A percentile compares a stretch with the other conserved stretches of the same genome.
phyloP scores from a whole-genome alignment of 2,113 vertebrate species.

The Kryptolebias marmoratus region DNA sequence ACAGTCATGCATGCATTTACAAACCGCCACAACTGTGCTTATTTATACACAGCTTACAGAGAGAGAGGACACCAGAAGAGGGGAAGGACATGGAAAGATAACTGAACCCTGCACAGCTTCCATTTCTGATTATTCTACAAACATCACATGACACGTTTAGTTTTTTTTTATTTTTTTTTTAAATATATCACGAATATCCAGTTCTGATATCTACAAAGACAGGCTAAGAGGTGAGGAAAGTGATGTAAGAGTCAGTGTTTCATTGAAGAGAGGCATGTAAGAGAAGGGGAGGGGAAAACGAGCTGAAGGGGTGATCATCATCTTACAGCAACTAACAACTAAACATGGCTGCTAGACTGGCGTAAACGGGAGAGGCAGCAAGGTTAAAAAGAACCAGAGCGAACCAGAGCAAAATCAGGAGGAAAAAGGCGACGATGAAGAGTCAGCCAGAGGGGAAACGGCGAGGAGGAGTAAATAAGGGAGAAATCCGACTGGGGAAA shows the following conservation, averaged over 20 bases:
- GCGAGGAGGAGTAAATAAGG: constrained; percentile 64
- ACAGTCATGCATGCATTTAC: constrained; percentile 36
- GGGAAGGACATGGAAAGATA: background rate
- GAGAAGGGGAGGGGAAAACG: constrained; percentile 36
- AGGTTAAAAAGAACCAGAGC: constrained; percentile 12
- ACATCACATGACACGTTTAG: constrained; percentile 14
- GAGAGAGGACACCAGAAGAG: background rate
- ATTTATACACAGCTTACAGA: constrained; percentile 22
- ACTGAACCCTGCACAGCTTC: background rate
- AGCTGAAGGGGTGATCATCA: constrained; percentile 51
- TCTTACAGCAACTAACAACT: constrained; percentile 47
- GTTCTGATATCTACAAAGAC: constrained; percentile 39
- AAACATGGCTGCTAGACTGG: constrained; percentile 38
- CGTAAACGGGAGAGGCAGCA: constrained; percentile 18
- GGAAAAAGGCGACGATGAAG: constrained; percentile 51
- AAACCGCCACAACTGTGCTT: constrained; percentile 33
- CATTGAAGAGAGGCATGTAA: constrained; percentile 49
- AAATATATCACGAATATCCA: background rate
- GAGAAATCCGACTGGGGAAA: constrained; percentile 61
- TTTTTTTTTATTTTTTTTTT: background rate
- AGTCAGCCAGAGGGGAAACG: constrained; percentile 57
- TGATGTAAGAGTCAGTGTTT: constrained; percentile 43
- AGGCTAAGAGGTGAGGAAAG: constrained; percentile 33
- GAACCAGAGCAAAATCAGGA: constrained; percentile 50
- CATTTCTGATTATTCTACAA: background rate